Conservation (phyloP, 2,888 invertebrate species). For the Cosmia pyralina region DNA sequence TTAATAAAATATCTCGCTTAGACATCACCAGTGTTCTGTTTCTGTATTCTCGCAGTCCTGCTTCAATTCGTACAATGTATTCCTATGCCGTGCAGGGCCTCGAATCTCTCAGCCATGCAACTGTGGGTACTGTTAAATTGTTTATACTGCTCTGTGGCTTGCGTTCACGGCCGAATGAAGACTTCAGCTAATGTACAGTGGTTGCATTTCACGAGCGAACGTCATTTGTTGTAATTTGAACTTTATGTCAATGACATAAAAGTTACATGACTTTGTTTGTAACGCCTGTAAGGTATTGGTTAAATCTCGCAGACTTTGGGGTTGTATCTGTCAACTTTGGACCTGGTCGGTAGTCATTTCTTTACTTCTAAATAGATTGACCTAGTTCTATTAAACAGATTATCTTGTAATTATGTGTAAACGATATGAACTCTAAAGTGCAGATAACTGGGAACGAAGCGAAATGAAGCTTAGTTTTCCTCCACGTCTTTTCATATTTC, state of each 20-base stretch:
- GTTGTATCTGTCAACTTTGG: not conserved
- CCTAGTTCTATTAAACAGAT: not conserved
- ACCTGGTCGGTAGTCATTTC: constrained; percentile 2
- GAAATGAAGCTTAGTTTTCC: no score
- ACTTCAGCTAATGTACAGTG: not conserved
- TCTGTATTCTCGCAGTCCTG: not conserved
- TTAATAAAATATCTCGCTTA: not conserved
- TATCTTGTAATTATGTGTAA: not conserved
- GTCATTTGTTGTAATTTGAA: constrained; percentile 9
- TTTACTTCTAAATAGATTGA: constrained; percentile 19
- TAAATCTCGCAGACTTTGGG: constrained; percentile 2
- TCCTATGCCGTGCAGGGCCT: not conserved
- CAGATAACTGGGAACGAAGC: no score
- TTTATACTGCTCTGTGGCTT: constrained; percentile 35
- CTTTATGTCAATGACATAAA: constrained; percentile 3
- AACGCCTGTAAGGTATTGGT: not conserved
- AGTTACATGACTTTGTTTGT: not conserved
- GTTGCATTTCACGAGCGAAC: constrained; percentile 7
- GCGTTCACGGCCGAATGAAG: constrained; percentile 12
- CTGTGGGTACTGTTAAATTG: constrained; percentile 10
- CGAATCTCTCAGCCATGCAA: constrained; percentile 21
- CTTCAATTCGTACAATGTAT: not conserved
- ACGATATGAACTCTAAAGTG: no score
- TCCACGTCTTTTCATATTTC: no score
- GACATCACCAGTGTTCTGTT: no score